Percentiles rank a stretch among this genome's conserved stretches.
Conservation (phyloP, 2,113 vertebrate species). For the Epinephelus moara region DNA sequence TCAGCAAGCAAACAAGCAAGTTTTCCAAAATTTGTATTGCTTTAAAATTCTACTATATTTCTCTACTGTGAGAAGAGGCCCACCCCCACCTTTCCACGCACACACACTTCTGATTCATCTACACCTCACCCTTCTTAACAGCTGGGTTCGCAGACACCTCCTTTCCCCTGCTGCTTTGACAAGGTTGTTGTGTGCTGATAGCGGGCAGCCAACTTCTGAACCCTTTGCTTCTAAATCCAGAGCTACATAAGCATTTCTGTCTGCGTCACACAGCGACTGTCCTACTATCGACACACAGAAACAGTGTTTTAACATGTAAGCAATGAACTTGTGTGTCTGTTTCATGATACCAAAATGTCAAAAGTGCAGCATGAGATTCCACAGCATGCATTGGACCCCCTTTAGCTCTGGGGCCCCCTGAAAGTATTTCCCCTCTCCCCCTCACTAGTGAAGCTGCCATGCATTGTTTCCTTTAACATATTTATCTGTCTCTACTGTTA, state of each 20-base stretch:
- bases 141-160: conserved; percentile 59
- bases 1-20: too few relatives aligned
- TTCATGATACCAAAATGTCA: not conserved
- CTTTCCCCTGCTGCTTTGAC: conserved; percentile 63
- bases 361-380: not conserved
- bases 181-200: conserved; percentile 59
- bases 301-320: not conserved
- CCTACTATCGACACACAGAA: not conserved
- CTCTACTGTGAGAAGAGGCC: not conserved
- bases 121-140: conserved; percentile 47
- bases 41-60: conserved; percentile 1
- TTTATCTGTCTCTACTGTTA: conserved; percentile 20
- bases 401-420: conserved; percentile 18
- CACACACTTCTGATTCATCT: conserved; percentile 50
- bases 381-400: not conserved
- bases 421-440: not conserved
- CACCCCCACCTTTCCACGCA: not conserved
- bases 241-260: conserved; percentile 5
- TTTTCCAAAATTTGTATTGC: not conserved
- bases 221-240: conserved; percentile 38
- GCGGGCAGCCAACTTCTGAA: conserved; percentile 46
- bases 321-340: not conserved
- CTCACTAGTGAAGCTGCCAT: not conserved
- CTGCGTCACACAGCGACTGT: not conserved
- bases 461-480: conserved; percentile 16